These are phyloP conservation scores for Momotus momota DNA, from an alignment of 2,797 vertebrate species.

Conservation along the genomic window DNA sequence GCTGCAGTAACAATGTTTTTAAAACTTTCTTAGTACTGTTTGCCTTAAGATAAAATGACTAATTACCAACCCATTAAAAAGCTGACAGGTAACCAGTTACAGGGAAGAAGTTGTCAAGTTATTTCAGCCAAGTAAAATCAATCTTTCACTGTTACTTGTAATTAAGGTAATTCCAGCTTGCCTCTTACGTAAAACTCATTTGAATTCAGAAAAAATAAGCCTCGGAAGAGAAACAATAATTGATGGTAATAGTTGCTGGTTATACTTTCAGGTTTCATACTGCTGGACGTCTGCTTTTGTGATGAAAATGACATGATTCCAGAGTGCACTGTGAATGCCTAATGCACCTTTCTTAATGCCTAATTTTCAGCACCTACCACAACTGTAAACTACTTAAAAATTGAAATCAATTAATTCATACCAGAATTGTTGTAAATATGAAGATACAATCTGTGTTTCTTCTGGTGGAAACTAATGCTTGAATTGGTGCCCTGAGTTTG, in stretches of 20 bases:
- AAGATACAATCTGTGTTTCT: not conserved
- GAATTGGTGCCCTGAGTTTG: not conserved
- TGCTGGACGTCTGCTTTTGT: not conserved
- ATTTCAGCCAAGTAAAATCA: not conserved
- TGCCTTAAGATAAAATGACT: conserved; percentile 59
- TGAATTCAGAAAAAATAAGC: not conserved
- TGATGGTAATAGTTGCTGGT: not conserved
- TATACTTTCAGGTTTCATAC: not conserved
- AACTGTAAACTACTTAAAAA: not conserved
- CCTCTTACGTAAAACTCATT: not conserved
- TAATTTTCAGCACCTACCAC: not conserved
- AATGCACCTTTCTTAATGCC: not conserved
- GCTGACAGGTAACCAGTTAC: conserved; percentile 34
- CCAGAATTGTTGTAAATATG: not conserved
- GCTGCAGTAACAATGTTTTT: conserved; percentile 25
- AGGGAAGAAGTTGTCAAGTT: conserved; percentile 18
- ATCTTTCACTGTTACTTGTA: not conserved
- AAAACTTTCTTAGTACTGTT: conserved; percentile 38
- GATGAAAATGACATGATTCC: not conserved
- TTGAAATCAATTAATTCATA: not conserved
- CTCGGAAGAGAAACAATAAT: not conserved
- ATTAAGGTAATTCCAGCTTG: conserved; percentile 17
- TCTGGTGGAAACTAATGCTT: not conserved
- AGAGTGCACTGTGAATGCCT: not conserved
- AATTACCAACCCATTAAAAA: conserved; percentile 57